A percentile compares a stretch with the other conserved stretches of the same genome.
phyloP scores from a whole-genome alignment of 2,113 vertebrate species.

The Amia ocellicauda region DNA sequence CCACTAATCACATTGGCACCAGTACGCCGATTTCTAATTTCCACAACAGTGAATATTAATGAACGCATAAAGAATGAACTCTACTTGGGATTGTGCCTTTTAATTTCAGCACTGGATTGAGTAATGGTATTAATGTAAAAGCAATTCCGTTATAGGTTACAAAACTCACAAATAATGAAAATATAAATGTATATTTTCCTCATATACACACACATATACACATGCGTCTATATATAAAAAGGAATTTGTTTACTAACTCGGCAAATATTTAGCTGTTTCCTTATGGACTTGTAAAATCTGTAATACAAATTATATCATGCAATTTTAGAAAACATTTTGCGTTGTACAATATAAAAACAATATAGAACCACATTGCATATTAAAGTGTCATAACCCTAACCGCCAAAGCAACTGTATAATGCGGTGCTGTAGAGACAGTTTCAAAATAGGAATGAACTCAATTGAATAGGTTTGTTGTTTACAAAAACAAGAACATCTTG shows the following conservation, averaged over 20 bases:
- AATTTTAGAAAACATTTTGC: too few species aligned
- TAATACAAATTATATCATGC: too few species aligned
- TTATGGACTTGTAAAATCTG: neutral
- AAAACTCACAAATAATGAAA: neutral
- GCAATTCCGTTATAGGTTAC: too few species aligned
- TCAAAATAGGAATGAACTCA: too few species aligned
- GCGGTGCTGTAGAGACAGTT: too few species aligned
- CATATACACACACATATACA: neutral
- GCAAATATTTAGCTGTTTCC: neutral
- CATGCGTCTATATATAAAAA: neutral
- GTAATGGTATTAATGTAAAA: neutral
- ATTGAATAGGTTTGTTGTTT: too few species aligned
- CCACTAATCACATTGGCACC: conserved; percentile 59
- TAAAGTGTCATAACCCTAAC: too few species aligned
- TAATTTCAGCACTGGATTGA: neutral
- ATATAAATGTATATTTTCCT: too few species aligned
- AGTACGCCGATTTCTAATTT: conserved; percentile 23
- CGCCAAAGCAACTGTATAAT: too few species aligned
- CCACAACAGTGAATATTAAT: conserved; percentile 27
- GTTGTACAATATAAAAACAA: too few species aligned
- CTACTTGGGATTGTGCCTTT: neutral
- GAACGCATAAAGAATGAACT: conserved; percentile 14
- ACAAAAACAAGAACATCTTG: too few species aligned
- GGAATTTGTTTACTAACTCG: neutral
- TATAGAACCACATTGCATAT: too few species aligned